Base-by-base conservation (phyloP, 2,888 invertebrate species). In the Dascillus cervinus region DNA sequence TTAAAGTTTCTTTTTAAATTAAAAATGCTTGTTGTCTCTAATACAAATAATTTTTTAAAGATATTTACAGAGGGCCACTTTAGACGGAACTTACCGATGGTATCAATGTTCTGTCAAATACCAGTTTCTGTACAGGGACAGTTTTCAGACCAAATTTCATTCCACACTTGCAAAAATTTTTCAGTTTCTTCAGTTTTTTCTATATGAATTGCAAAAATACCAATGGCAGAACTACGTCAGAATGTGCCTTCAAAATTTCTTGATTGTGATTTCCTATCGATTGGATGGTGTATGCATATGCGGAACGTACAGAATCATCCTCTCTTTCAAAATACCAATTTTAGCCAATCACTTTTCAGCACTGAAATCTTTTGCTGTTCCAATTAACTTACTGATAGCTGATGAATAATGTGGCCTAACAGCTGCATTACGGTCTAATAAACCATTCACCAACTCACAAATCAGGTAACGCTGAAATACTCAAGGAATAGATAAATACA, bases 131-230 rank as follows among this genome's bases (percentile, higher is more conserved):
- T 77, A n/a, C 85, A 83, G n/a, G 88, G 87, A 40, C 87, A 82
- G 15, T 86, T 78, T 55, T 92, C 92, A 24, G 77, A 75, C 92
- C 92, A 94, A 21, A 91, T 72, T 56, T 92, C 91, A 41, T 82
- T 84, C 79, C 86, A 94, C 39, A 82, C 65, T 52, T 83, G 82
- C 39, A 82, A 71, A 6, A 77, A 77, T 38, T 72, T 72, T 41
- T 73, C 73, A 25, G 74, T 75, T 39, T 74, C 76, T 11, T 77
- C 75, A 9, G 72, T 76, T 53, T 79, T 78, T 49, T 82, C 79
- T 10, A 79, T 83, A 53, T 92, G 92, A 87, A 90, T 92, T 6
- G 90, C 94, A 43, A 90, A 76, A 91, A 94, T 11, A 86, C 81
- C 32, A 91, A 68, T 0, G 94, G 91, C 47, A 92, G 71, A 5